Evolutionary conservation across 2,888 invertebrate genomes (phyloP), one percentile per base, ranked within the genome.

Genomic region (Galerucella calmariensis): DNA sequence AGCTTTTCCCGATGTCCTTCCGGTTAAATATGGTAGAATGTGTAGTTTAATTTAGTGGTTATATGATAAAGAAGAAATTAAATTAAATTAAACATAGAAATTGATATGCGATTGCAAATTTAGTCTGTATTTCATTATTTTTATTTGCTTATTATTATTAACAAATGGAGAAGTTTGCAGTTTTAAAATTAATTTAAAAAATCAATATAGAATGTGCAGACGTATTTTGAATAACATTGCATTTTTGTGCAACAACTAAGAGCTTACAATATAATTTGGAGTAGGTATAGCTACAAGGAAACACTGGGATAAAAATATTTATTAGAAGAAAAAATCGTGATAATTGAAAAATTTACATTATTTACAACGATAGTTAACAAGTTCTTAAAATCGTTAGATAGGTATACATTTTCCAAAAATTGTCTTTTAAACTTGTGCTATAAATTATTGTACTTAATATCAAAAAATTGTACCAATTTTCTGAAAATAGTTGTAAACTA

Each of bases 381-480:
- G 14, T n/a, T 53, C 53, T 53, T 16, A 53, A n/a, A 53, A 4
- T 53, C n/a, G 53, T 53, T 6, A 53, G 14, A 53, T 53, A 53
- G 14, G 16, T 53, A 53, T n/a, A 53, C 53, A 53, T 53, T 53
- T 53, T 53, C n/a, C 53, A 53, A 53, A 53, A 53, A n/a, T 53
- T 53, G 4, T n/a, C 53, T 8, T 53, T 56, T 11, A 48, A 48
- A 48, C 5, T 48, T 14, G 48, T 48, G 48, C 48, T 48, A 20
- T 56, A 20, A 56, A 56, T 20, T 14, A 59, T 59, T 59, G 61
- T 61, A 61, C 61, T 61, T 61, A 41, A 61, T 61, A 27, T 27
- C 24, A 61, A 61, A 61, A 59, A 61, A 35, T 35, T 8, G 61
- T 61, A 61, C 61, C 61, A 61, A 61, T 61, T 61, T 61, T 35